These are phyloP conservation scores for Anhinga anhinga DNA, from an alignment of 2,113 vertebrate species.

Conservation along the genomic window DNA sequence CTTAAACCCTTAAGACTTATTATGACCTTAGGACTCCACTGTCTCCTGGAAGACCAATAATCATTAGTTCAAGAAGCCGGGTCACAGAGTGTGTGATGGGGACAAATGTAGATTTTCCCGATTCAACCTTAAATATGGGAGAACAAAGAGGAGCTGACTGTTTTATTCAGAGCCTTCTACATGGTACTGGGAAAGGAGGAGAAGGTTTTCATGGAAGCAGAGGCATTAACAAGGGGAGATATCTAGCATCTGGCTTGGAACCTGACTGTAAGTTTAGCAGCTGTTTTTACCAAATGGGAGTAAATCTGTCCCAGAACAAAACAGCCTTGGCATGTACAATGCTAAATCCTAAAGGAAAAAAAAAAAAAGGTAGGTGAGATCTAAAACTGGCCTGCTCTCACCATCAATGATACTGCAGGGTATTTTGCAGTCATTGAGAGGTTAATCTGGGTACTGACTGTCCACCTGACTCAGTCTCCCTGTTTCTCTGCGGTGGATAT, in stretches of 20 bases:
- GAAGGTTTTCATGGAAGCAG: not conserved
- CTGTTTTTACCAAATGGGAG: not conserved
- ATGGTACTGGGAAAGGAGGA: not conserved
- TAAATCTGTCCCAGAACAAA: not conserved
- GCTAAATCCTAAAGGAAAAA: not conserved
- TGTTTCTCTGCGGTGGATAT: not conserved
- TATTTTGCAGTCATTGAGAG: not conserved
- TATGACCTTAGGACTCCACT: not conserved
- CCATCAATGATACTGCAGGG: not conserved
- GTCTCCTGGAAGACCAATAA: not conserved
- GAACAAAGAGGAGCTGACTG: not conserved
- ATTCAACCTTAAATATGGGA: not conserved
- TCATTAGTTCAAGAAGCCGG: not conserved
- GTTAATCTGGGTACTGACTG: not conserved
- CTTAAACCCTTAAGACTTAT: not conserved
- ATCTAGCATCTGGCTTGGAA: not conserved
- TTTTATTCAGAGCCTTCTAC: not conserved
- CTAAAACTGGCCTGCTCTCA: not conserved
- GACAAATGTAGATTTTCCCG: not conserved
- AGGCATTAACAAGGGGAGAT: not conserved
- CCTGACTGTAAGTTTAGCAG: not conserved
- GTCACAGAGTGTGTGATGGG: not conserved
- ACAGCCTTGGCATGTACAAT: not conserved
- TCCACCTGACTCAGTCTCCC: not conserved
- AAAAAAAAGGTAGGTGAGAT: not conserved